phyloP scores from a whole-genome alignment of 2,113 vertebrate genomes.

The Labeo catla region DNA sequence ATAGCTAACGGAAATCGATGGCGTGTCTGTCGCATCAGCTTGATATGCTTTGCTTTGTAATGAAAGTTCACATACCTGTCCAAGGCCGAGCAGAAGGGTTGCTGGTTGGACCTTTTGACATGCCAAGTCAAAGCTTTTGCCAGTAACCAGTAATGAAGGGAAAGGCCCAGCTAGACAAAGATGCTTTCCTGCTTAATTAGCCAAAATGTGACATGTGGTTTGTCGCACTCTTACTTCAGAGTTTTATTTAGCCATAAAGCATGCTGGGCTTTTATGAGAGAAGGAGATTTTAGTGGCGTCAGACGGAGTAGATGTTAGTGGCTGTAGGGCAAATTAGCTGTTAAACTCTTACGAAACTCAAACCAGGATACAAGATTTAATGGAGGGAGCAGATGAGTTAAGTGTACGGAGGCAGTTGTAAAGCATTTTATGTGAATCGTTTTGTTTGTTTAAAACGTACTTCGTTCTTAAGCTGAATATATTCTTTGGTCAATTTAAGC shows the following conservation, averaged over 20 bases:
- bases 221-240: conserved; percentile 50
- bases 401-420: background rate
- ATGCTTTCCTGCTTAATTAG: conserved; percentile 45
- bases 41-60: conserved; percentile 57
- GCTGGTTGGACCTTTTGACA: background rate
- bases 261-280: conserved; percentile 12
- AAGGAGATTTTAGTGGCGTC: conserved; percentile 36
- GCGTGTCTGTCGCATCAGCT: conserved; percentile 56
- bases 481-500: background rate
- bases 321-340: conserved; percentile 10
- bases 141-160: conserved; percentile 1
- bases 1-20: conserved; percentile 73
- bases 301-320: conserved; percentile 48
- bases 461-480: background rate
- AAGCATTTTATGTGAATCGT: background rate
- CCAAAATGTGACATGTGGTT: conserved; percentile 40
- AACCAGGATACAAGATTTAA: conserved; percentile 1
- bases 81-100: background rate
- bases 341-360: background rate
- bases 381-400: background rate
- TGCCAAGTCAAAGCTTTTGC: conserved; percentile 28
- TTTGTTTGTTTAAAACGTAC: background rate
- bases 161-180: background rate
- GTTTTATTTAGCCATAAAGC: conserved; percentile 13
- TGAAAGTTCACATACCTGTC: conserved; percentile 65